A percentile compares a stretch with the other conserved stretches of the same genome.
Conservation (phyloP, 2,888 invertebrate genomes). For the Chalcis sispes region DNA sequence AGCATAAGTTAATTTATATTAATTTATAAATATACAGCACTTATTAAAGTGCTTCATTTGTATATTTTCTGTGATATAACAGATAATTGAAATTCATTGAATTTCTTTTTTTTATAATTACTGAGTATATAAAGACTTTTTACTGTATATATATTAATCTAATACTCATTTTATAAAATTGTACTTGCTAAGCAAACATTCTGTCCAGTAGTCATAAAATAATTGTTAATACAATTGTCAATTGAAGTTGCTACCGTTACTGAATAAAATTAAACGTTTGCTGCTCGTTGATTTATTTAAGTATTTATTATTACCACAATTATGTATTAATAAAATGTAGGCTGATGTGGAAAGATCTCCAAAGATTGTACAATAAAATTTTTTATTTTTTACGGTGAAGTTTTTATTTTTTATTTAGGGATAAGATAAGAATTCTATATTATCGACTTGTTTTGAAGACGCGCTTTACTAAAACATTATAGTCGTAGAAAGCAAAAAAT, state of each 20-base stretch:
- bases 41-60: slow-evolving; percentile 29
- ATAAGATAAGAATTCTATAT: slow-evolving; percentile 8
- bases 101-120: slow-evolving; percentile 43
- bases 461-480: neutral
- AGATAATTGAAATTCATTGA: slow-evolving; percentile 43
- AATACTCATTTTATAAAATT: slow-evolving; percentile 46
- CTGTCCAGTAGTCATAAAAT: slow-evolving; percentile 42
- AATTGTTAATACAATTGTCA: slow-evolving; percentile 39
- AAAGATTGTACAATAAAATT: slow-evolving; percentile 49
- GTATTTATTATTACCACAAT: slow-evolving; percentile 35
- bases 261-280: slow-evolving; percentile 30
- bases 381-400: slow-evolving; percentile 44
- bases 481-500: slow-evolving; percentile 8
- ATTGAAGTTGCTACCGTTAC: slow-evolving; percentile 35
- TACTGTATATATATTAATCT: slow-evolving; percentile 32
- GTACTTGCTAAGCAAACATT: slow-evolving; percentile 36
- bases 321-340: slow-evolving; percentile 26
- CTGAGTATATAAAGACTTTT: slow-evolving; percentile 22
- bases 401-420: neutral
- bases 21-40: slow-evolving; percentile 31
- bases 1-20: slow-evolving; percentile 37
- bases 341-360: slow-evolving; percentile 32
- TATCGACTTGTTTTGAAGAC: slow-evolving; percentile 9
- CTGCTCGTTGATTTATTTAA: slow-evolving; percentile 40
- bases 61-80: slow-evolving; percentile 52